phyloP scores from a whole-genome alignment of 2,888 invertebrate species.

The Caprella mutica region DNA sequence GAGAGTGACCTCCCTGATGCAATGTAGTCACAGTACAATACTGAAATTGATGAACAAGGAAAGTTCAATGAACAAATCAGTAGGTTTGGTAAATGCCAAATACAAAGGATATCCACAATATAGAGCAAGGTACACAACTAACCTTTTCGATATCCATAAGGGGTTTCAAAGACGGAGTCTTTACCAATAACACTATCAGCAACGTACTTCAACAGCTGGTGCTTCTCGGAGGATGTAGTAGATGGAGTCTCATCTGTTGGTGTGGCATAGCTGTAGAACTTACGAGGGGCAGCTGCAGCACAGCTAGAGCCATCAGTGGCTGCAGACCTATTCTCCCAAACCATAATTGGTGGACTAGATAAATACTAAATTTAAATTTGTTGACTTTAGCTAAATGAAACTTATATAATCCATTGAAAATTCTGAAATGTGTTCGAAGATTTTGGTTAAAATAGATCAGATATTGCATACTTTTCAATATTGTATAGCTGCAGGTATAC shows the following conservation, averaged over 20 bases:
- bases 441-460: too few relatives aligned
- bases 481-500: too few relatives aligned
- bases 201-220: constrained; percentile 21
- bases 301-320: background rate
- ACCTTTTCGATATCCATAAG: constrained; percentile 32
- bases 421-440: too few relatives aligned
- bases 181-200: constrained; percentile 23
- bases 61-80: background rate
- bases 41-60: constrained; percentile 35
- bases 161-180: constrained; percentile 21
- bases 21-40: constrained; percentile 73
- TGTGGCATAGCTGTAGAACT: constrained; percentile 1
- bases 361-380: too few relatives aligned
- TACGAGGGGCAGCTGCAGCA: background rate
- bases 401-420: too few relatives aligned
- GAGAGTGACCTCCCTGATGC: constrained; percentile 70
- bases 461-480: too few relatives aligned
- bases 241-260: background rate
- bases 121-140: background rate
- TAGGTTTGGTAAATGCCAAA: background rate
- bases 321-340: too few relatives aligned
- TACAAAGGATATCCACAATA: background rate
- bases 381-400: too few relatives aligned
- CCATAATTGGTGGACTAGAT: too few relatives aligned
- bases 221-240: background rate